Evolutionary conservation across 1,140 invertebrate species (phyloP).

Genomic region (Drosophila ercepeae): DNA sequence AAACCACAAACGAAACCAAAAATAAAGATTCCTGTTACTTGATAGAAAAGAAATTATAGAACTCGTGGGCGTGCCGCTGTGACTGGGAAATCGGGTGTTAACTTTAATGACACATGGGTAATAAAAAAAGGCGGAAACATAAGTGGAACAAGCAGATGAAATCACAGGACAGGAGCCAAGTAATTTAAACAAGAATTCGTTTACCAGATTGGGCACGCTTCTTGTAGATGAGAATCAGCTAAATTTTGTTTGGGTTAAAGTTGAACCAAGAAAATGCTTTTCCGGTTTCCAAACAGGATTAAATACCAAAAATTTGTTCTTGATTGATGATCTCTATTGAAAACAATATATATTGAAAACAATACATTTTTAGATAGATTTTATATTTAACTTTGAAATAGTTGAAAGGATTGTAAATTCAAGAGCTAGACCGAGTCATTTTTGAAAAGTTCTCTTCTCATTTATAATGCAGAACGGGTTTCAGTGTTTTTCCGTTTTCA

Average conservation of each 20-base stretch:
- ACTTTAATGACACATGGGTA: conserved; percentile 21
- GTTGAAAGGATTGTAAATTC: background rate
- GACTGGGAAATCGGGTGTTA: conserved; percentile 1
- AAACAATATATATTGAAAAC: background rate
- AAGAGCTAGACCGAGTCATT: background rate
- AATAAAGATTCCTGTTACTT: conserved; percentile 61
- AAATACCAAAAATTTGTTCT: too few relatives aligned
- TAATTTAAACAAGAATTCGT: conserved; percentile 42
- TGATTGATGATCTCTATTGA: too few relatives aligned
- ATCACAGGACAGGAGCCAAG: conserved; percentile 36
- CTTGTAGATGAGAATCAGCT: conserved; percentile 12
- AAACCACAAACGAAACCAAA: background rate
- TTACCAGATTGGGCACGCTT: conserved; percentile 24
- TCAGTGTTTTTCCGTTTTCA: conserved; percentile 34
- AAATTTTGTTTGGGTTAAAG: background rate
- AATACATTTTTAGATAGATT: background rate
- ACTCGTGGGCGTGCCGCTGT: conserved; percentile 10
- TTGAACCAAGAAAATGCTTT: background rate
- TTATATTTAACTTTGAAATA: background rate
- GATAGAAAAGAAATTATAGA: conserved; percentile 56
- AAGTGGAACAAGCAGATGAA: conserved; percentile 30
- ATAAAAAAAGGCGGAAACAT: conserved; percentile 49
- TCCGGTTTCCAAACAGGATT: background rate
- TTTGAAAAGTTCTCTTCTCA: conserved; percentile 23
- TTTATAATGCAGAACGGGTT: conserved; percentile 50